Evolutionary conservation across 2,888 invertebrate genomes (phyloP).

Genomic region (Xanthostigma xanthostigma): DNA sequence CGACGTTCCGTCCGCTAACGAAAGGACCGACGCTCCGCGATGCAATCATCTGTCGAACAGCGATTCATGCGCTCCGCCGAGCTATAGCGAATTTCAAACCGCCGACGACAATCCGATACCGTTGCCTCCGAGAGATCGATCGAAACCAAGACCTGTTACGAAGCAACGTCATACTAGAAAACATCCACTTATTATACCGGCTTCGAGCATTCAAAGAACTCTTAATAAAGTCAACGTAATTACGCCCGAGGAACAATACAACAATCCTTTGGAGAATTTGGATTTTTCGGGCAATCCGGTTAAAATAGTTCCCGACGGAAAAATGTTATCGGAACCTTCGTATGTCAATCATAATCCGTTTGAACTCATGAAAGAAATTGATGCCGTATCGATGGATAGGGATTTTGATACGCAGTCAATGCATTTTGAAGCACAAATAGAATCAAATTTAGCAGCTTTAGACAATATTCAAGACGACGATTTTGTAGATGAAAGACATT

Average conservation of each 20-base stretch:
- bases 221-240: slow-evolving; percentile 39
- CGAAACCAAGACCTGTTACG: slow-evolving; percentile 42
- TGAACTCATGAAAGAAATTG: slow-evolving; percentile 5
- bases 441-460: slow-evolving; percentile 41
- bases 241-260: slow-evolving; percentile 25
- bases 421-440: slow-evolving; percentile 45
- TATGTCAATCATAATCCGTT: slow-evolving; percentile 12
- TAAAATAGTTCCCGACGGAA: slow-evolving; percentile 8
- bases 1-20: too few relatives aligned
- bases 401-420: slow-evolving; percentile 27
- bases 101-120: slow-evolving; percentile 51
- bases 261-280: slow-evolving; percentile 16
- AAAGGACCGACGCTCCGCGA: too few relatives aligned
- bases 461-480: slow-evolving; percentile 37
- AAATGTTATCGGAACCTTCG: slow-evolving; percentile 11
- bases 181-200: slow-evolving; percentile 65
- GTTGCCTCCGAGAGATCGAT: slow-evolving; percentile 61
- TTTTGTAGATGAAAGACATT: slow-evolving; percentile 3
- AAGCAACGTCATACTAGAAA: slow-evolving; percentile 64
- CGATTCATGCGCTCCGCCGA: background rate
- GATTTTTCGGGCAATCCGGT: slow-evolving; percentile 21
- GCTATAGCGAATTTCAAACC: slow-evolving; percentile 2
- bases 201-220: slow-evolving; percentile 43
- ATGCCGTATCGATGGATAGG: slow-evolving; percentile 9
- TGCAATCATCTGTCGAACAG: too few relatives aligned